Evolutionary conservation across 2,888 invertebrate genomes (phyloP), one percentile per base, ranked within the genome.

Genomic region (Acleris cristana): DNA sequence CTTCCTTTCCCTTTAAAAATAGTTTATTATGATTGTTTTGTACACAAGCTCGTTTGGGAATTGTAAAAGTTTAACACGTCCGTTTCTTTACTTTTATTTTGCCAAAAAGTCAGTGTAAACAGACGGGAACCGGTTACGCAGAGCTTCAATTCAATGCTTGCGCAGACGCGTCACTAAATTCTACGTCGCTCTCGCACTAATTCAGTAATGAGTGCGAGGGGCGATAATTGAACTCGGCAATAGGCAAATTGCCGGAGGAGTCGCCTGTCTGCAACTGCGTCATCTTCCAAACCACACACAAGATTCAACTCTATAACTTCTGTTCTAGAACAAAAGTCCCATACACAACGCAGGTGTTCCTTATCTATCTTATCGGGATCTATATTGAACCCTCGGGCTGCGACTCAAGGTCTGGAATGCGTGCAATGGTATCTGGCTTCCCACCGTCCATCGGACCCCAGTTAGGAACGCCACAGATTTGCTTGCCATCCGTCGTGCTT

Each of bases 161-260:
- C 82, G 84, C 83, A 85, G 83, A 87, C 87, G 90, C 90, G 91
- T 89, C 86, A 84, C 85, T 79, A 81, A 90, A 86, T 89, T 85
- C 86, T 85, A 84, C 81, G 87, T 83, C 83, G 81, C 85, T 89
- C 86, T 85, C 86, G 88, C 83, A 86, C 90, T 92, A 91, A 92
- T 90, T 86, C 92, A 85, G 89, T 90, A 91, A 92, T 90, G 84
- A 89, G 89, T 85, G 90, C 90, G 87, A 91, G 89, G 92, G 92
- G 92, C 90, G 90, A 91, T 91, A 92, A 92, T 92, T 92, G 89
- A 85, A 85, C 85, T 83, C 89, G 79, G 84, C 90, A 92, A 92
- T 91, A 90, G 89, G 91, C 89, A 91, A 92, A 92, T 92, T 92
- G 92, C 84, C 83, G 82, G 80, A 79, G 83, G 77, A 77, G 84